Base-by-base conservation (phyloP, 2,113 vertebrate species). In the Aepyceros melampus region DNA sequence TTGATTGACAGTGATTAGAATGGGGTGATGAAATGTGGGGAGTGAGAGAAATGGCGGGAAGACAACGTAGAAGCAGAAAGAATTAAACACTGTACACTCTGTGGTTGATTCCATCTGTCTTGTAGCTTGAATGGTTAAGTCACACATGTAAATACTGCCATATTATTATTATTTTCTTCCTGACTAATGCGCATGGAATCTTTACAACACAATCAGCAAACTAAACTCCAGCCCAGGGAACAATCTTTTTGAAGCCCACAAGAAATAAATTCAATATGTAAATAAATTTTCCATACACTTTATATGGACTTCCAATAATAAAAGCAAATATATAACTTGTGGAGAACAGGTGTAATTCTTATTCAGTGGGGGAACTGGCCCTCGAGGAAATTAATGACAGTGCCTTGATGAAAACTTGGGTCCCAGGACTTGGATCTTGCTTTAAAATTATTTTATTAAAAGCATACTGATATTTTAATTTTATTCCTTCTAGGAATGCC, bases 121-220 rank as follows among this genome's bases (percentile, higher is more conserved):
- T 97, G 86, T 97, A 97, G 97, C 97, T 98, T 98, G 96, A 95
- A 97, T 92, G 92, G 93, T 36, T 97, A 96, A 98, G 81, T 95
- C 82, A 87, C 89, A 92, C 91, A 81, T 91, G 98, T 99, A 98
- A 98, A 97, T 87, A 98, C 89, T 87, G 95, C 98, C 97, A 96
- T 97, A 55, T 95, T 98, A 91, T 86, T 93, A 94, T 98, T 98
- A 98, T 98, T 99, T 98, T 98, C 96, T 98, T 97, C 79, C 84
- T 96, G 36, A 89, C 76, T 91, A 95, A 96, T 87, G 27, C 60
- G 94, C 21, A 96, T 96, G 91, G 97, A 97, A 82, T 98, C 85
- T 96, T 58, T 2, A 0, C 97, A 97, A 95, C 64, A 98, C 19
- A 97, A 93, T 93, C 94, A 96, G 84, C 95, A 97, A 97, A 98